Percentiles rank a stretch among this genome's conserved stretches.
These are phyloP conservation scores for Sceloporus undulatus DNA, from an alignment of 2,113 vertebrate genomes.

Conservation along the genomic window DNA sequence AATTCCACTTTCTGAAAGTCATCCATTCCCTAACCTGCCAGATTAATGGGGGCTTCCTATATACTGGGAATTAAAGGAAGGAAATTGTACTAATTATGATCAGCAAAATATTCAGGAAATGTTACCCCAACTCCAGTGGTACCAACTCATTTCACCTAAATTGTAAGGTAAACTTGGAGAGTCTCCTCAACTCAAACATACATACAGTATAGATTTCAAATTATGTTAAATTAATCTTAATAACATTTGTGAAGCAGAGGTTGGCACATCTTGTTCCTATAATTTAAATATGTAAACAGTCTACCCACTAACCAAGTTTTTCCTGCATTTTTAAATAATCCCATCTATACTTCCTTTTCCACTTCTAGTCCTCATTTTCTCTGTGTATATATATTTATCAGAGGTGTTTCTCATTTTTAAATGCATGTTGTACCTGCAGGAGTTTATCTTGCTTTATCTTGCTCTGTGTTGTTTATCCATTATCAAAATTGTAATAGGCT, in stretches of 20 bases:
- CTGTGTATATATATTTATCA: background rate
- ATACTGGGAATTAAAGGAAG: background rate
- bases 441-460: background rate
- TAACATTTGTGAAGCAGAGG: too few relatives aligned
- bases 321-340: background rate
- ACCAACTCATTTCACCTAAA: background rate
- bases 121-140: background rate
- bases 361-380: background rate
- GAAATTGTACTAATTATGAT: background rate
- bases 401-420: background rate
- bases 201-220: too few relatives aligned
- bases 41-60: too few relatives aligned
- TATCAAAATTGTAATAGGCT: slow-evolving; percentile 18
- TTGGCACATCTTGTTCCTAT: too few relatives aligned
- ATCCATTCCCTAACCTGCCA: too few relatives aligned
- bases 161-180: background rate
- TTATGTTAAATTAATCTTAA: too few relatives aligned
- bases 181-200: too few relatives aligned
- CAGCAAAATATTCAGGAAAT: background rate
- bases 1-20: too few relatives aligned
- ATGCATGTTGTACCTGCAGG: background rate
- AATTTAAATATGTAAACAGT: too few relatives aligned
- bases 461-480: background rate
- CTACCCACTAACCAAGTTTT: background rate
- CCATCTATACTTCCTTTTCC: background rate